Evolutionary conservation across 2,113 vertebrate species (phyloP).

Genomic region (Bombycilla garrulus): DNA sequence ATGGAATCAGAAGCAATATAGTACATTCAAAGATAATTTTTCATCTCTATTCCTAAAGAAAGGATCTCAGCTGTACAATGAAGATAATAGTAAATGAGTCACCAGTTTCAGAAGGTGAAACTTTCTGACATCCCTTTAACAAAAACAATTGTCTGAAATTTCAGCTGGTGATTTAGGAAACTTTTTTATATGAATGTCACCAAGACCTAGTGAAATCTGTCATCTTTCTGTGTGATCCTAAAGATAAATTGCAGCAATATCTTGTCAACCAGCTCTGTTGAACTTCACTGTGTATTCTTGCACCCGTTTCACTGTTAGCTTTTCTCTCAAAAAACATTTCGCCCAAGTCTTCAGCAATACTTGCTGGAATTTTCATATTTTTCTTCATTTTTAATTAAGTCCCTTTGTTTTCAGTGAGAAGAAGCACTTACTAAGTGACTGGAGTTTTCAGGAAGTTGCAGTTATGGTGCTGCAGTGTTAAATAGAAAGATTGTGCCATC

Average conservation of each 20-base stretch:
- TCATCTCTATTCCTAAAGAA: conserved; percentile 28
- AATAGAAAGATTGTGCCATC: neutral
- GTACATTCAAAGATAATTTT: conserved; percentile 44
- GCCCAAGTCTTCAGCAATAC: neutral
- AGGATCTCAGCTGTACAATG: neutral
- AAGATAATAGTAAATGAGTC: conserved; percentile 42
- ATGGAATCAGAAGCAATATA: conserved; percentile 45
- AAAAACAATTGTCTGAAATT: conserved; percentile 55
- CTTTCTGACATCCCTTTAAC: conserved; percentile 26
- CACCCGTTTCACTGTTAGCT: neutral
- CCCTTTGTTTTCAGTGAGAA: neutral
- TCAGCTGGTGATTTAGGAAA: conserved; percentile 64
- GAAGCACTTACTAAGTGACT: neutral
- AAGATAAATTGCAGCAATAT: conserved; percentile 56
- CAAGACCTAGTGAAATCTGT: conserved; percentile 58
- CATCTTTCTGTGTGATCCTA: conserved; percentile 56
- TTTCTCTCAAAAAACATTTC: neutral
- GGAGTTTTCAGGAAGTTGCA: neutral
- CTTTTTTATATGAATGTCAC: conserved; percentile 54
- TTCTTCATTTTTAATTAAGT: conserved; percentile 3
- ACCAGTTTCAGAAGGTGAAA: conserved; percentile 56
- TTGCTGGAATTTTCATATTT: neutral
- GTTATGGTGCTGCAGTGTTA: neutral
- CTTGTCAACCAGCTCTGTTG: conserved; percentile 33
- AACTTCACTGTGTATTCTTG: conserved; percentile 26